Evolutionary conservation across 2,888 invertebrate species (phyloP), one percentile per base, ranked within the genome.

Genomic region (Drosophila testacea): DNA sequence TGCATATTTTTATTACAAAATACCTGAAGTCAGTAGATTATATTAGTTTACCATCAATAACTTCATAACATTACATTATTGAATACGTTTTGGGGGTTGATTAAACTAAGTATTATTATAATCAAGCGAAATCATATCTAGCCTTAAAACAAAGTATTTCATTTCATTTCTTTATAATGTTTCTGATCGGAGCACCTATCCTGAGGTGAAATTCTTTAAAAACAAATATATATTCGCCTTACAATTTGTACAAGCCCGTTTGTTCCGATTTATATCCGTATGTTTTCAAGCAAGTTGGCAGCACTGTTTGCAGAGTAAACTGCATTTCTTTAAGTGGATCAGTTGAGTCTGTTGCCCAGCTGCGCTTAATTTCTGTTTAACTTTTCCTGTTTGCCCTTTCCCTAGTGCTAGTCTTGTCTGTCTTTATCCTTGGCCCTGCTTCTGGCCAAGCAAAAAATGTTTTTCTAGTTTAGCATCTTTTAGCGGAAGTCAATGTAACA

Each of bases 401-500:
- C 55, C 22, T 22, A 28, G 44, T 27, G 47, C 68, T 47, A 60
- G 48, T 55, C 4, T 34, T n/a, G 11, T 34, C 22, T 36, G 4
- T 16, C 4, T 4, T n/a, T 27, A 36, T 22, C n/a, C 22, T 61
- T 42, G 27, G 10, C 28, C 50, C 46, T 52, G 57, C 38, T 57
- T 28, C 69, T 79, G 71, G 60, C 56, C 66, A 44, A 60, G 60
- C 11, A 34, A 63, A 81, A 76, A 75, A 79, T 70, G 70, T 68
- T 81, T 79, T 78, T 69, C 76, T 83, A 89, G 83, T 80, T 88
- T 80, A 88, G 78, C 86, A 89, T 85, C 88, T 89, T 75, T 78
- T 70, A 76, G 81, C 85, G 89, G 85, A 85, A 85, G 85, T 89
- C 85, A 85, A 89, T 89, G 89, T 80, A 73, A 88, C 88, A 89